Evolutionary conservation across 2,113 vertebrate genomes (phyloP).

Genomic region (Otolemur garnettii): DNA sequence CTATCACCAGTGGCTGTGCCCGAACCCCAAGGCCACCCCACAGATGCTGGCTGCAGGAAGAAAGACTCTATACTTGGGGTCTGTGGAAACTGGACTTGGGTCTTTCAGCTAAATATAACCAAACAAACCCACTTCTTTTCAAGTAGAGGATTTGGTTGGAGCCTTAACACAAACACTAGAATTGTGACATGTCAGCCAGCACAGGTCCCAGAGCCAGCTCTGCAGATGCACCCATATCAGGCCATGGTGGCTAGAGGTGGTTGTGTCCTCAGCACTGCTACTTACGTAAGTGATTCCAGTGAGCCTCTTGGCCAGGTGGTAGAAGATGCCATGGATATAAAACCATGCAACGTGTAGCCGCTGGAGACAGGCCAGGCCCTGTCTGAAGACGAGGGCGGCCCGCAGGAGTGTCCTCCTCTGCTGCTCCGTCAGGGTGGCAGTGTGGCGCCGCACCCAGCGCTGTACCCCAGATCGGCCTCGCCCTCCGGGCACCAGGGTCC

Average conservation of each 20-base stretch:
- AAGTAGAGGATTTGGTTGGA: fast-evolving
- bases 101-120: neutral
- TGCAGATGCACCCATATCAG: fast-evolving
- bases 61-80: neutral
- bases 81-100: no score
- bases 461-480: slow-evolving; percentile 77
- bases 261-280: neutral
- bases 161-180: neutral
- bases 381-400: slow-evolving; percentile 82
- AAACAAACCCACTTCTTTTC: neutral
- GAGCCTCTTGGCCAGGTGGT: slow-evolving; percentile 94
- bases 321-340: slow-evolving; percentile 92
- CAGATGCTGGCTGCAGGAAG: neutral
- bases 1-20: no score
- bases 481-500: slow-evolving; percentile 65
- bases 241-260: neutral
- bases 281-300: slow-evolving; percentile 93
- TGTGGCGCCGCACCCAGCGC: slow-evolving; percentile 84
- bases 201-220: fast-evolving
- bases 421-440: slow-evolving; percentile 85
- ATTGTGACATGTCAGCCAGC: fast-evolving
- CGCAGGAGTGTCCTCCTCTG: slow-evolving; percentile 89
- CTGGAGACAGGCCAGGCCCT: slow-evolving; percentile 89
- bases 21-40: neutral
- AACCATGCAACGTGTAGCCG: slow-evolving; percentile 93